phyloP scores from a whole-genome alignment of 2,113 vertebrate genomes.

The Pelodiscus sinensis region DNA sequence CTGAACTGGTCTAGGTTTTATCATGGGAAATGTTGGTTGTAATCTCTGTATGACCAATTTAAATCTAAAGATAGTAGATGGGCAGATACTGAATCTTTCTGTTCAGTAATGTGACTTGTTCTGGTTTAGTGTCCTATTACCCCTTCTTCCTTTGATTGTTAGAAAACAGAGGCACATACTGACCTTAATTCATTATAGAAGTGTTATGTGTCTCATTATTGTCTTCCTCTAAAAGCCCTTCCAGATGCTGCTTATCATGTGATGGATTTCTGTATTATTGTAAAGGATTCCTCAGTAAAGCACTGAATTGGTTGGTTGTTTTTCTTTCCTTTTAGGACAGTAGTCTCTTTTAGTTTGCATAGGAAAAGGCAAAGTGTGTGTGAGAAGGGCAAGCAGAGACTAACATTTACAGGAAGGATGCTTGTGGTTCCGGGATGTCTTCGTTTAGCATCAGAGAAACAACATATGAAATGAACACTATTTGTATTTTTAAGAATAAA shows the following conservation, averaged over 20 bases:
- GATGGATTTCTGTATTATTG: conserved; percentile 54
- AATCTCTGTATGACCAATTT: background rate
- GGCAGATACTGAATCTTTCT: conserved; percentile 37
- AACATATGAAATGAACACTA: background rate
- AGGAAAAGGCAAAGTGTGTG: conserved; percentile 54
- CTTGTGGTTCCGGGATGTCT: background rate
- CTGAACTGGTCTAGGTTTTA: background rate
- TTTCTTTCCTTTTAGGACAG: conserved; percentile 43
- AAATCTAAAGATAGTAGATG: conserved; percentile 38
- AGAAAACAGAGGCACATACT: conserved; percentile 46
- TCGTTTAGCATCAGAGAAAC: background rate
- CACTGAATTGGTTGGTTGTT: conserved; percentile 27
- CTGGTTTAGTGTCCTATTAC: conserved; percentile 19
- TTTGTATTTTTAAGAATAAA: background rate
- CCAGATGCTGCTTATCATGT: conserved; percentile 62
- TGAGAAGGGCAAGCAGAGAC: background rate
- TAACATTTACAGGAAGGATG: background rate
- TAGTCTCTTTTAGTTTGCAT: conserved; percentile 53
- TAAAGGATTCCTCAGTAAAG: conserved; percentile 24
- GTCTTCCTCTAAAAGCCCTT: conserved; percentile 29
- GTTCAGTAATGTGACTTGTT: conserved; percentile 30
- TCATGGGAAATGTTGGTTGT: background rate
- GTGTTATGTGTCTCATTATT: conserved; percentile 49
- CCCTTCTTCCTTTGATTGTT: conserved; percentile 28
- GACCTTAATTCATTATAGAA: conserved; percentile 33